A percentile compares a stretch with the other conserved stretches of the same genome.
Conservation (phyloP, 2,113 vertebrate species). For the Sterna hirundo region DNA sequence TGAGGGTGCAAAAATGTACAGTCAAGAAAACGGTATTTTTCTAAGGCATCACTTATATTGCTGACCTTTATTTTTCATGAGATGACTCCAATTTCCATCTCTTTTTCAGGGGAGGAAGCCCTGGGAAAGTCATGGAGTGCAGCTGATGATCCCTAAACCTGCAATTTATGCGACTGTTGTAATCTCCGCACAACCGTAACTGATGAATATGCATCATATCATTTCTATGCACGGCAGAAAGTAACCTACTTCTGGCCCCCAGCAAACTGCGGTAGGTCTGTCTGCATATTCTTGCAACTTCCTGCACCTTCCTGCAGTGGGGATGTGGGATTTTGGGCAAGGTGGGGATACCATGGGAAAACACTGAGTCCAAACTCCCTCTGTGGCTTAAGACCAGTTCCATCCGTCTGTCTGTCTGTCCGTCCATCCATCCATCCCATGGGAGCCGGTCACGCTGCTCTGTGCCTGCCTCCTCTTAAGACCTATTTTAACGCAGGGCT, state of each 20-base stretch:
- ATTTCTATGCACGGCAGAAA: conserved; percentile 29
- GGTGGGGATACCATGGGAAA: rapidly evolving
- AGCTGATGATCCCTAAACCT: conserved; percentile 32
- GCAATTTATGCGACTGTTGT: conserved; percentile 24
- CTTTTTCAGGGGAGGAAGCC: background rate
- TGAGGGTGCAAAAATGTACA: background rate
- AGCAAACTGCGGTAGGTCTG: background rate
- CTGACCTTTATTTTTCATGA: conserved; percentile 13
- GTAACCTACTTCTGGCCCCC: conserved; percentile 53
- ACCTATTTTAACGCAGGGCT: background rate
- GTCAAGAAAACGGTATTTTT: background rate
- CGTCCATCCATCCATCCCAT: background rate
- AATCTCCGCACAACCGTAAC: background rate
- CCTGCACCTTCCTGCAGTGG: background rate
- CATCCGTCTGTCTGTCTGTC: background rate
- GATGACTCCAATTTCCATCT: background rate
- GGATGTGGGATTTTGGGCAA: background rate
- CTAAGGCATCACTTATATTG: background rate
- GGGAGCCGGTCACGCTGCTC: background rate
- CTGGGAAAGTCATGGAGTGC: conserved; percentile 13
- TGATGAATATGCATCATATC: conserved; percentile 59
- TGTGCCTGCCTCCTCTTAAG: background rate
- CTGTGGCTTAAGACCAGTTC: background rate
- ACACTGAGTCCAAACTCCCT: rapidly evolving
- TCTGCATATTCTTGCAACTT: background rate